These are phyloP conservation scores for Cyanistes caeruleus DNA, from an alignment of 2,113 vertebrate species.

Conservation along the genomic window DNA sequence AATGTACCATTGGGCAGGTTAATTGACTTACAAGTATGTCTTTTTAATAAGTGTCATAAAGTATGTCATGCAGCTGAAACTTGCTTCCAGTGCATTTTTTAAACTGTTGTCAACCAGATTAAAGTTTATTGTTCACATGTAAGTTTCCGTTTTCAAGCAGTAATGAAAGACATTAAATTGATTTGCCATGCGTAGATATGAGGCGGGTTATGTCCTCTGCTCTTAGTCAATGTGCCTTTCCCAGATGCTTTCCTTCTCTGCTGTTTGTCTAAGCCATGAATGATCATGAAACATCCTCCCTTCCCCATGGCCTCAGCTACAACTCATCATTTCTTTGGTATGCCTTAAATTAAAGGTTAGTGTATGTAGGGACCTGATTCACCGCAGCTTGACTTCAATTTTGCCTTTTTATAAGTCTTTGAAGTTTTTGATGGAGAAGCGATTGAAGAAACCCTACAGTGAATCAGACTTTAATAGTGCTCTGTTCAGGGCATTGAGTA, in stretches of 20 bases:
- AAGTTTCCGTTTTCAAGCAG: constrained; percentile 66
- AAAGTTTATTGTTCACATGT: constrained; percentile 75
- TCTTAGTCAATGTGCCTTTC: constrained; percentile 69
- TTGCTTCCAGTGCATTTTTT: constrained; percentile 74
- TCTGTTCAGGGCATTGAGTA: background rate
- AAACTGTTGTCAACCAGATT: constrained; percentile 79
- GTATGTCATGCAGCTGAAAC: constrained; percentile 71
- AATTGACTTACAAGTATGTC: constrained; percentile 79
- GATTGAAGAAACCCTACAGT: background rate
- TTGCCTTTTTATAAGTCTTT: background rate
- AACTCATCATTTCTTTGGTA: background rate
- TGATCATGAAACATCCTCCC: background rate
- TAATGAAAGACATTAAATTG: constrained; percentile 76
- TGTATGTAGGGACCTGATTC: background rate
- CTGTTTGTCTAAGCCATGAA: constrained; percentile 24
- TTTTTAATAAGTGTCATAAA: constrained; percentile 81
- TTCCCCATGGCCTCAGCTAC: background rate
- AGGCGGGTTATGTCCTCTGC: constrained; percentile 49
- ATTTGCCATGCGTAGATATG: constrained; percentile 63
- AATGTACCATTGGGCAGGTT: constrained; percentile 72
- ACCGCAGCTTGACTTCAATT: background rate
- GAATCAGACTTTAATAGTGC: background rate
- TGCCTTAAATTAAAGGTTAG: background rate
- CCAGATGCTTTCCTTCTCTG: background rate
- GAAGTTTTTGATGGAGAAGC: background rate